Percentiles rank a stretch among this genome's conserved stretches.
Conservation (phyloP, 2,888 invertebrate species). For the Standfussiana lucernea region DNA sequence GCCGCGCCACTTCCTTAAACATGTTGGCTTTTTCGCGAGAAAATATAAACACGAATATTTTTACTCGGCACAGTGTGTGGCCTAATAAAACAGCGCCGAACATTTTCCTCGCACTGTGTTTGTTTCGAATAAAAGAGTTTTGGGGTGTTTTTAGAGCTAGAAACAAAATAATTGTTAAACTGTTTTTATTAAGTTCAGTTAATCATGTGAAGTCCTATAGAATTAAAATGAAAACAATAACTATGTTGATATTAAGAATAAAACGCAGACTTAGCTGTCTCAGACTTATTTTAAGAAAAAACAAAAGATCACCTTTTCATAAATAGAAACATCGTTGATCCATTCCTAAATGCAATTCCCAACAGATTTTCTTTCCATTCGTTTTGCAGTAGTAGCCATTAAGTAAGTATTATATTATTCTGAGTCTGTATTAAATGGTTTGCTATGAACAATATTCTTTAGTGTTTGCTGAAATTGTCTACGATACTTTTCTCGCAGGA, state of each 20-base stretch:
- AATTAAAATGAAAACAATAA: background rate
- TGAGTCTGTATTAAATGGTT: slow-evolving; percentile 20
- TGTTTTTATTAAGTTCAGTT: slow-evolving; percentile 2
- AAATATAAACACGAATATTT: slow-evolving; percentile 34
- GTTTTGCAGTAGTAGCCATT: background rate
- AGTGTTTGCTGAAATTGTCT: slow-evolving; percentile 14
- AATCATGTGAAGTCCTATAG: background rate
- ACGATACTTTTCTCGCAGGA: slow-evolving; percentile 2
- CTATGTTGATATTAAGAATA: background rate
- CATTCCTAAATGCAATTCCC: background rate
- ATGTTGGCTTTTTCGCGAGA: slow-evolving; percentile 5
- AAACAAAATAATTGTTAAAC: background rate
- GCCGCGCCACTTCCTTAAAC: background rate
- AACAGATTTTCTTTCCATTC: background rate
- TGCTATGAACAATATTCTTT: slow-evolving; percentile 1
- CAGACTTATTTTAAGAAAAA: background rate
- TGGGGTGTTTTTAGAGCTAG: background rate
- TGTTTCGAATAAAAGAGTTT: slow-evolving; percentile 5
- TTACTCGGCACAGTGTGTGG: slow-evolving; percentile 26
- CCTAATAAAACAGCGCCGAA: slow-evolving; percentile 32
- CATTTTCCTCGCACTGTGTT: slow-evolving; percentile 9
- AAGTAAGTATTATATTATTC: slow-evolving; percentile 15
- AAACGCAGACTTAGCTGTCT: background rate
- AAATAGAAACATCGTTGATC: too few species aligned
- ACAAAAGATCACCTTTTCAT: background rate